Base-by-base conservation (phyloP, 2,113 vertebrate genomes). In the Ameiurus melas region DNA sequence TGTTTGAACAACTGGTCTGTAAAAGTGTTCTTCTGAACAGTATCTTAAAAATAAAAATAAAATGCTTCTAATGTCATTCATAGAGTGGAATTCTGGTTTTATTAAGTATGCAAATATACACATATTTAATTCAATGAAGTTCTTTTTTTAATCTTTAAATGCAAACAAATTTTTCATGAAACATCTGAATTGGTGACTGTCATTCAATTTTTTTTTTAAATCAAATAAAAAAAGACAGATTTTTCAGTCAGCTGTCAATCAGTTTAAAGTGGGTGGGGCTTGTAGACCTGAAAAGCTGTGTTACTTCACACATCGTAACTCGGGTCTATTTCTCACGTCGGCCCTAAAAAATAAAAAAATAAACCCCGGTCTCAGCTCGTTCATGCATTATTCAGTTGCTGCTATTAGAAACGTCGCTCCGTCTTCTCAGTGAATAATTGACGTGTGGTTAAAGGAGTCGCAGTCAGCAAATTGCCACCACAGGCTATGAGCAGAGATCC, bases 341-440 rank as follows among this genome's bases (percentile, higher is more conserved):
- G 43, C 10, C 20, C 77, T 30, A 79, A 17, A 79, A 79, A 27
- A 51, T 0, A 51, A 79, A 86, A 86, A 78, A 81, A 79, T 30
- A 58, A 57, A 16, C 22, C 22, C 51, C 5, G 33, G 82, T 22
- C 78, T 87, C 53, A 6, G 64, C 30, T 82, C 80, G 5, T 83
- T 30, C 68, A 91, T 91, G 53, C 85, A 91, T 92, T 91, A 92
- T 92, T 92, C 86, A 91, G 79, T 39, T 81, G 80, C 64, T 86
- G 85, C 90, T 90, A 90, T 91, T 91, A 91, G 90, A 91, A 87
- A 87, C 89, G 73, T 90, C 88, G 86, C 83, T 86, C 87, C 53
- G 86, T 91, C 71, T 85, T 87, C 83, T 47, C 20, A 64, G 83
- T 92, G 85, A 92, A 92, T 91, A 91, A 90, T 89, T 91, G 81